These are phyloP conservation scores for Phrynocephalus guinanensis DNA, from an alignment of 2,797 vertebrate species.

Conservation along the genomic window DNA sequence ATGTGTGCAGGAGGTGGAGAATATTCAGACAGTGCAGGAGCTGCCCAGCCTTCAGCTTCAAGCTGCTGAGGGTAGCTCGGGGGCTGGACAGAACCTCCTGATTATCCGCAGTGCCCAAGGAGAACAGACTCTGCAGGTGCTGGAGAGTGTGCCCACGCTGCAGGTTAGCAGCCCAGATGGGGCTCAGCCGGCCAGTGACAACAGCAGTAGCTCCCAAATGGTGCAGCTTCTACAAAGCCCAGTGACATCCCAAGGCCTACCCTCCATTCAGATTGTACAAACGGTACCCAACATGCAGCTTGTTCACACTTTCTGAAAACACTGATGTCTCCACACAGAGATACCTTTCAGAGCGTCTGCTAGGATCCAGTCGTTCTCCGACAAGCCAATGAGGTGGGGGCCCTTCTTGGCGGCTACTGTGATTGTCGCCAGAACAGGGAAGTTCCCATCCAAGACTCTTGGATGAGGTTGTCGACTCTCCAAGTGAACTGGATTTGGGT, in stretches of 20 bases:
- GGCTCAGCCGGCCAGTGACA: not conserved
- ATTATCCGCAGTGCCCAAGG: conserved; percentile 74
- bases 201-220: conserved; percentile 71
- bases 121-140: conserved; percentile 63
- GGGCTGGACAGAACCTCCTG: conserved; percentile 72
- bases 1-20: conserved; percentile 76
- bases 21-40: conserved; percentile 65
- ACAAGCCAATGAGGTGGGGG: not conserved
- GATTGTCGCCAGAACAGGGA: not conserved
- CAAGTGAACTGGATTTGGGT: not conserved
- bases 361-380: not conserved
- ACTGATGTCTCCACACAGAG: not conserved
- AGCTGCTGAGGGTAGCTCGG: not conserved
- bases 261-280: conserved; percentile 79
- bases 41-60: conserved; percentile 32
- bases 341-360: not conserved
- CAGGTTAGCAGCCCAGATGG: conserved; percentile 53
- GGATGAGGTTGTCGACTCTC: not conserved
- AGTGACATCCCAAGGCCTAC: conserved; percentile 77
- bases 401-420: not conserved
- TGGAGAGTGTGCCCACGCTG: conserved; percentile 75
- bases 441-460: not conserved
- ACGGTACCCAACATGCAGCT: conserved; percentile 86
- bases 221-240: conserved; percentile 84
- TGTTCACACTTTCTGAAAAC: conserved; percentile 80